phyloP scores from a whole-genome alignment of 2,888 invertebrate species.

The Papilio demoleus region DNA sequence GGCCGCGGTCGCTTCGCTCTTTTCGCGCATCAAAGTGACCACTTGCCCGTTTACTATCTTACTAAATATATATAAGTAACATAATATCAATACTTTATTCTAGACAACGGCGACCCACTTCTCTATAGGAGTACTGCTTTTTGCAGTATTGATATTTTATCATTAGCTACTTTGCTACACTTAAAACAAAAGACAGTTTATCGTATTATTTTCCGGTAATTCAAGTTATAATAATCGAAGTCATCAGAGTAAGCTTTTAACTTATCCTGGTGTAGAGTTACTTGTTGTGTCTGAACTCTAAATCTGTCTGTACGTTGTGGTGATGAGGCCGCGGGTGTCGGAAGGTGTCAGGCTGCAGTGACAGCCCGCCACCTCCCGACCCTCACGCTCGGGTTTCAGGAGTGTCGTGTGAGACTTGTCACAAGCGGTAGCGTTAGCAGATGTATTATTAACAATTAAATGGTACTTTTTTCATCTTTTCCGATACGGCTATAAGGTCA shows the following conservation, averaged over 20 bases:
- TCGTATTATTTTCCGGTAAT: neutral
- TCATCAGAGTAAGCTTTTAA: conserved; percentile 16
- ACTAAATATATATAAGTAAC: too few relatives aligned
- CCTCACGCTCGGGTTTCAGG: conserved; percentile 57
- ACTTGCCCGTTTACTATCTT: too few relatives aligned
- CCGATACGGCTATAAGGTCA: too few relatives aligned
- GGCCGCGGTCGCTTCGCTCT: too few relatives aligned
- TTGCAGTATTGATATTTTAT: too few relatives aligned
- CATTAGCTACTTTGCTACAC: too few relatives aligned
- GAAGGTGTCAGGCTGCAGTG: conserved; percentile 52
- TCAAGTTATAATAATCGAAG: neutral
- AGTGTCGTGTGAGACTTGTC: conserved; percentile 38
- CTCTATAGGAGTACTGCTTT: too few relatives aligned
- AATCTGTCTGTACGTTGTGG: conserved; percentile 59
- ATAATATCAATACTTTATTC: too few relatives aligned
- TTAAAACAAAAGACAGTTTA: too few relatives aligned
- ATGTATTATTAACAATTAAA: neutral
- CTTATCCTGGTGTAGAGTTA: conserved; percentile 40
- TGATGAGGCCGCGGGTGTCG: conserved; percentile 61
- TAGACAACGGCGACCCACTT: too few relatives aligned
- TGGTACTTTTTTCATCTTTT: too few relatives aligned
- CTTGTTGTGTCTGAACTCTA: conserved; percentile 16
- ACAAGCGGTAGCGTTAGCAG: conserved; percentile 39
- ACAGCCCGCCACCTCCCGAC: conserved; percentile 67
- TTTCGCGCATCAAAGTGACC: too few relatives aligned